Percentiles rank a stretch among this genome's conserved stretches.
These are phyloP conservation scores for Lophius americanus DNA, from an alignment of 2,797 vertebrate species.

Conservation along the genomic window DNA sequence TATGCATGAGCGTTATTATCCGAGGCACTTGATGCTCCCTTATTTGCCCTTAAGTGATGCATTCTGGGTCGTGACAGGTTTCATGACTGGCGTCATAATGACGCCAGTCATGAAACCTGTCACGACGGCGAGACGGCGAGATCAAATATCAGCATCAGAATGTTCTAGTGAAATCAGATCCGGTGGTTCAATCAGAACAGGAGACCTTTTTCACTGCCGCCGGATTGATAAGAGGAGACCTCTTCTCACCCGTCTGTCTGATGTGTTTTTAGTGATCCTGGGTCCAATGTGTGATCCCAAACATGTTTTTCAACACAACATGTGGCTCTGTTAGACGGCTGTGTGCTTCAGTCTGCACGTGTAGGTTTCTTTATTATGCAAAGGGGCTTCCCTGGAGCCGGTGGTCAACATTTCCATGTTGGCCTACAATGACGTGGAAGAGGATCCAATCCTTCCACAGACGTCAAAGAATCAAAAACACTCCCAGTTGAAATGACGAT, in stretches of 20 bases:
- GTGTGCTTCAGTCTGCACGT: too few relatives aligned
- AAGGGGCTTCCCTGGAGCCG: too few relatives aligned
- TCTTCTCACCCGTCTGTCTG: conserved; percentile 25
- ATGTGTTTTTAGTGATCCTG: conserved; percentile 25
- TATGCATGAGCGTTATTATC: conserved; percentile 32
- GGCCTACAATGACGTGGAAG: too few relatives aligned
- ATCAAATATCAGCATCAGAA: conserved; percentile 29
- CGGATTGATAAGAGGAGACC: conserved; percentile 1
- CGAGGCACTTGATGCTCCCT: conserved; percentile 13
- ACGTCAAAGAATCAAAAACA: too few relatives aligned
- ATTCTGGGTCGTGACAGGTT: conserved; percentile 37
- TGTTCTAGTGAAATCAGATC: conserved; percentile 23
- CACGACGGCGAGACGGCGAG: too few relatives aligned
- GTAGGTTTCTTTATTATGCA: too few relatives aligned
- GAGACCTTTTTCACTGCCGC: conserved; percentile 12
- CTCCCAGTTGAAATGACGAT: too few relatives aligned
- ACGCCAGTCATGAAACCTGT: conserved; percentile 20
- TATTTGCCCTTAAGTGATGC: conserved; percentile 36
- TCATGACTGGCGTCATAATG: conserved; percentile 36
- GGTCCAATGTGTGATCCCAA: conserved; percentile 28
- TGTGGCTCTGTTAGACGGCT: too few relatives aligned
- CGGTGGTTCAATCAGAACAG: conserved; percentile 3
- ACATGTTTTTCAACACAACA: too few relatives aligned
- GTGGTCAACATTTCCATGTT: too few relatives aligned
- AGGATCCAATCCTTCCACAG: too few relatives aligned